Base-by-base conservation (phyloP, 2,113 vertebrate genomes). In the Ranitomeya imitator region DNA sequence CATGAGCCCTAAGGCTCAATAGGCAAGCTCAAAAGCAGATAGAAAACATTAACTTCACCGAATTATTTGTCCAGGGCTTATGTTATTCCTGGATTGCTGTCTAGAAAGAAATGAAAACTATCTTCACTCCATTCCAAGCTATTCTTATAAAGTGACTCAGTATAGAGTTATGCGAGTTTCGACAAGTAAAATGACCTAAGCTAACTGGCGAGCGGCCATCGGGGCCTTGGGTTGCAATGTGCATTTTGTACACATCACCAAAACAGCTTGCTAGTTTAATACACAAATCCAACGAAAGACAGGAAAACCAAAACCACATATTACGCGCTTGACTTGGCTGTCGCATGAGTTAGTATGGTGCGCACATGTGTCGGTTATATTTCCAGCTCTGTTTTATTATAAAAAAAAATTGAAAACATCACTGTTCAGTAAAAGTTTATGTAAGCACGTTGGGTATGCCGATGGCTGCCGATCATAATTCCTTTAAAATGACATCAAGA, bases 401-500 rank as follows among this genome's bases (percentile, higher is more conserved):
- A 77, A 37, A 37, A 23, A n/a, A 88, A 76, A 51, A 18, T 71
- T 60, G 67, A 63, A 82, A 76, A 78, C 15, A 54, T 54, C 52
- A 81, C 77, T 65, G 71, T 55, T 83, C 21, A 16, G 37, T 69
- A 31, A 77, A 65, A 55, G 74, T 63, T 77, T 83, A 84, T 78
- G 73, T 84, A 74, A 88, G 37, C 78, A 83, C 52, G 80, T 78
- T 77, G 55, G 81, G 59, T 83, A 77, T 88, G 37, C 80, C 61
- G 9, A 87, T 80, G 23, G 54, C 21, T 6, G 86, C 86, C 80
- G 78, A 52, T 80, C 78, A 87, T n/a, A 80, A 59, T 87, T 55
- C 52, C 77, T 87, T 67, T 80, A 87, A 87, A 80, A n/a, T 78
- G 85, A 79, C 76, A 87, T 80, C 63, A 80, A 77, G 57, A 23